Evolutionary conservation across 2,113 vertebrate species (phyloP), one percentile per base, ranked within the genome.

Genomic region (Cyrtonyx montezumae): DNA sequence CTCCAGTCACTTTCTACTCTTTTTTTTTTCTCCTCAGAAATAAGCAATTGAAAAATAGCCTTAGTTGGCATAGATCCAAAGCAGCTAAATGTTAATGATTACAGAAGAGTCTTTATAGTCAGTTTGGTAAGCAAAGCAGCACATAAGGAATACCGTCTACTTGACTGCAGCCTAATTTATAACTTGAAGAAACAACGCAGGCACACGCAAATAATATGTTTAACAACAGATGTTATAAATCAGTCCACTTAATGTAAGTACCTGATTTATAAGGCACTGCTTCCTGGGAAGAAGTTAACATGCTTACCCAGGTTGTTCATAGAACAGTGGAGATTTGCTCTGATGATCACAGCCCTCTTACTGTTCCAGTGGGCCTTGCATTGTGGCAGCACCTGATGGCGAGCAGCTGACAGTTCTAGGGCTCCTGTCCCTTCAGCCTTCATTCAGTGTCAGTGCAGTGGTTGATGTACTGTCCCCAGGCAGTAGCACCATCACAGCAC

Each of bases 401-500:
- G 22, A 66, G 13, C 28, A 45, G 30, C 19, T 8, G 13, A 30
- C 17, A 43, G 19, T 32, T 66, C 42, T 45, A 30, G 26, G 40
- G 12, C 28, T 45, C 6, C 40, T 21, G 13, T 43, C 30, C 42
- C 42, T 67, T 30, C 65, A 46, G 30, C 20, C 20, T 67, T n/a
- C 42, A 45, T 14, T 6, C 20, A n/a, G 15, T n/a, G 30, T 58
- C 12, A 11, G 11, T 20, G 11, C 53, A 30, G 30, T 32, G 18
- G 55, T 7, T 5, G 30, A 30, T 11, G 18, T 32, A 11, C n/a
- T 59, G 56, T 59, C 25, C 45, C 17, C 49, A n/a, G 19, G 22
- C 11, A 81, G 11, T 11, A 48, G 30, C 26, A 61, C n/a, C 22
- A 4, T 5, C 1, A 0, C 1, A 1, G 21, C 36, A 9, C 8